Conservation (phyloP, 2,888 invertebrate species). For the Lithophane socia region DNA sequence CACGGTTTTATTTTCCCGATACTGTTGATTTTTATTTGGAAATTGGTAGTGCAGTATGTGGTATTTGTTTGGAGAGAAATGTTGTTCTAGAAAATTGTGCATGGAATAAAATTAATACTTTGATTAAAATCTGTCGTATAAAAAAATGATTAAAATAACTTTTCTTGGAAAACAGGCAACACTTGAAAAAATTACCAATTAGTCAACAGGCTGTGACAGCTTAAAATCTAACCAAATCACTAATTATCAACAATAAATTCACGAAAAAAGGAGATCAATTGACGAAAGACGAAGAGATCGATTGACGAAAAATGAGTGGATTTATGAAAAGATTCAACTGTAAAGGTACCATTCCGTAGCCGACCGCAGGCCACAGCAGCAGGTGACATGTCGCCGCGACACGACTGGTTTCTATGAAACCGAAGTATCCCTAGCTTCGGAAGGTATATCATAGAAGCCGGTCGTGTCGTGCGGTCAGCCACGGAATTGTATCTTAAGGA, state of each 20-base stretch:
- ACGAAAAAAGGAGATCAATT: too few relatives aligned
- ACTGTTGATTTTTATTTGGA: slow-evolving; percentile 31
- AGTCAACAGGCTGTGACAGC: too few relatives aligned
- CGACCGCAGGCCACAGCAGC: too few relatives aligned
- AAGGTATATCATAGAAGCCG: too few relatives aligned
- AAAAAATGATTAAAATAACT: too few relatives aligned
- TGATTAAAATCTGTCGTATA: not conserved
- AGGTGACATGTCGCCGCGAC: too few relatives aligned
- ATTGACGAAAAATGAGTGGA: not conserved
- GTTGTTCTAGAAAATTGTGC: not conserved
- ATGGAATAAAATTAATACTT: not conserved
- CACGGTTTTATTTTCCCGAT: not conserved
- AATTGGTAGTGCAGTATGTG: not conserved
- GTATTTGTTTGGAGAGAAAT: not conserved
- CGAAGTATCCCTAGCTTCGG: too few relatives aligned
- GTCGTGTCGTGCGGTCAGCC: too few relatives aligned
- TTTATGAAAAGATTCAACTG: not conserved
- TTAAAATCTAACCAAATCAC: not conserved
- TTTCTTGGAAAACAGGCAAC: not conserved
- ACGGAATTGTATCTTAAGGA: too few relatives aligned
- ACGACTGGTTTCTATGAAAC: too few relatives aligned
- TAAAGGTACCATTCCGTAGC: too few relatives aligned
- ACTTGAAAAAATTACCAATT: not conserved
- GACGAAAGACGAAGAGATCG: too few relatives aligned
- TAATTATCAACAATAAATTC: not conserved